Conservation (phyloP, 2,888 invertebrate genomes). For the Trichopria drosophilae region DNA sequence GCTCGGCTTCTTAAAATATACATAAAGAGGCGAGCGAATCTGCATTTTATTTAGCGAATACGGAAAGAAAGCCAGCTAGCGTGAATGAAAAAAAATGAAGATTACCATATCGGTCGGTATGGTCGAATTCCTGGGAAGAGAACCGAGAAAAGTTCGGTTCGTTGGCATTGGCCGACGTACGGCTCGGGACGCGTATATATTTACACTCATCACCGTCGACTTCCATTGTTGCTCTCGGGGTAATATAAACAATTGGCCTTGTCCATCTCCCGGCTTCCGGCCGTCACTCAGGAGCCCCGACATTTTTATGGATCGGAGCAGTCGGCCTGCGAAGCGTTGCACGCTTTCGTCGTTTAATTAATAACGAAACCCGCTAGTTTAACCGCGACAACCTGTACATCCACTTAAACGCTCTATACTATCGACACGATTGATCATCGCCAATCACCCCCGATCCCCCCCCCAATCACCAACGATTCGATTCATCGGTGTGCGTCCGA, state of each 20-base stretch:
- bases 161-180: constrained; percentile 34
- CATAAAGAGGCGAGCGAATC: no score
- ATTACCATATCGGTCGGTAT: constrained; percentile 50
- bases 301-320: constrained; percentile 57
- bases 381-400: no score
- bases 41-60: no score
- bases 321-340: constrained; percentile 38
- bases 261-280: constrained; percentile 56
- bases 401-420: no score
- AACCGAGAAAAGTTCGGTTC: no score
- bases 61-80: constrained; percentile 39
- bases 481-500: no score
- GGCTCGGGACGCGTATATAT: constrained; percentile 35
- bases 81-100: constrained; percentile 45
- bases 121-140: constrained; percentile 54
- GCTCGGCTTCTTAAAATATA: no score
- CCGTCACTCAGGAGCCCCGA: constrained; percentile 56
- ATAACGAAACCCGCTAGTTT: constrained; percentile 21
- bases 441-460: no score
- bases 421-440: no score
- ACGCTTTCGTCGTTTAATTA: constrained; percentile 38
- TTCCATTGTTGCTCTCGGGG: constrained; percentile 53
- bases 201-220: constrained; percentile 41
- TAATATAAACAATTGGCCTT: constrained; percentile 58
- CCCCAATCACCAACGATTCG: no score